phyloP scores from a whole-genome alignment of 2,888 invertebrate species.

The Mesoligia furuncula region DNA sequence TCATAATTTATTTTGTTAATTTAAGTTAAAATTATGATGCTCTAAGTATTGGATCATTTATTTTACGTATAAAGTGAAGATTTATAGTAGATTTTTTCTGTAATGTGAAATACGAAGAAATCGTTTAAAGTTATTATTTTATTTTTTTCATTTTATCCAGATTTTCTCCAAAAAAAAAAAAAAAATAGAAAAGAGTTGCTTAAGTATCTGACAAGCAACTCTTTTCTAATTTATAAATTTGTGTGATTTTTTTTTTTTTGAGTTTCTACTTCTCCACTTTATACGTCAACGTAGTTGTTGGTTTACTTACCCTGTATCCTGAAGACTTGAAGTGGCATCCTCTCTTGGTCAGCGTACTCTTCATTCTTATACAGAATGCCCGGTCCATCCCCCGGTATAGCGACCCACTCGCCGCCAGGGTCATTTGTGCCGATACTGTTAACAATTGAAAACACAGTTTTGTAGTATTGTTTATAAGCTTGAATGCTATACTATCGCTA shows the following conservation, averaged over 20 bases:
- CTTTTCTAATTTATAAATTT: neutral
- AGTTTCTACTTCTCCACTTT: constrained; percentile 45
- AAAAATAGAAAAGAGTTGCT: no score
- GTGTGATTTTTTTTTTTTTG: neutral
- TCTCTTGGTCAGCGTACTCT: constrained; percentile 98
- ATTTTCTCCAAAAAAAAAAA: no score
- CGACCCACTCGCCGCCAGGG: constrained; percentile 92
- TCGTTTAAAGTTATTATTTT: neutral
- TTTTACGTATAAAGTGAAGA: constrained; percentile 26
- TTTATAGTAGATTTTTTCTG: constrained; percentile 15
- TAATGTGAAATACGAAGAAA: neutral
- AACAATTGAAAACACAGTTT: constrained; percentile 61
- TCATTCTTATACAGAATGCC: constrained; percentile 99
- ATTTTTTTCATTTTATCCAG: neutral
- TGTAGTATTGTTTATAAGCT: neutral
- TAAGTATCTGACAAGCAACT: no score
- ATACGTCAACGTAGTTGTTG: neutral
- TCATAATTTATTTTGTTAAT: constrained; percentile 30
- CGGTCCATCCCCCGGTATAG: constrained; percentile 96
- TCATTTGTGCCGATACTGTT: constrained; percentile 96
- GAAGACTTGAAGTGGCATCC: constrained; percentile 99
- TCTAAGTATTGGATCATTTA: neutral
- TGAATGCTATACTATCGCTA: neutral
- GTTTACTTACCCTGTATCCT: constrained; percentile 96
- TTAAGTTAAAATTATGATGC: neutral